These are phyloP conservation scores for Dinocampus coccinellae DNA, from an alignment of 2,888 invertebrate species.

Conservation along the genomic window DNA sequence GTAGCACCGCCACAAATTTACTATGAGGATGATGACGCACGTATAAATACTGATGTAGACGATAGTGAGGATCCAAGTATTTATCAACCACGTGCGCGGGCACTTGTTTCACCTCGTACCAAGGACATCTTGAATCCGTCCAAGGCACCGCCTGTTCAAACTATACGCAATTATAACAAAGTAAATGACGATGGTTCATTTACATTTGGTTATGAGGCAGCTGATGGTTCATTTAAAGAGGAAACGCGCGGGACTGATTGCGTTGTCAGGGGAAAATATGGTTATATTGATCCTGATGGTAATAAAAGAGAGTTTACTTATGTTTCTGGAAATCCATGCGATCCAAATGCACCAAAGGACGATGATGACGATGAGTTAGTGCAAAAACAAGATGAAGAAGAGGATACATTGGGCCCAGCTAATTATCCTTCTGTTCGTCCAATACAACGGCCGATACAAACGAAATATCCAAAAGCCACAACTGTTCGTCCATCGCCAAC, in stretches of 20 bases:
- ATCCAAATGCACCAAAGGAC: conserved; percentile 83
- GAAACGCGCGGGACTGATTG: conserved; percentile 89
- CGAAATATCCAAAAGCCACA: conserved; percentile 66
- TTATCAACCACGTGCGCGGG: conserved; percentile 64
- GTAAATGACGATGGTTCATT: conserved; percentile 87
- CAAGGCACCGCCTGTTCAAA: conserved; percentile 83
- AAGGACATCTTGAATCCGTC: conserved; percentile 72
- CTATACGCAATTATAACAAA: conserved; percentile 86
- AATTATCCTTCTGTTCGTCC: conserved; percentile 75
- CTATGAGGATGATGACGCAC: conserved; percentile 68
- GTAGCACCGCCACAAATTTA: conserved; percentile 67
- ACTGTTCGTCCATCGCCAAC: conserved; percentile 74
- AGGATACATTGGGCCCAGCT: conserved; percentile 73
- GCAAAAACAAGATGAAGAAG: conserved; percentile 72
- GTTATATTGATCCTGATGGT: conserved; percentile 88
- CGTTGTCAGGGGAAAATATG: conserved; percentile 88
- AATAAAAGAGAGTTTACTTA: conserved; percentile 89
- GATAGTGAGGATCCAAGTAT: conserved; percentile 62
- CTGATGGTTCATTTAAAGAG: conserved; percentile 89
- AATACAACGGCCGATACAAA: conserved; percentile 64
- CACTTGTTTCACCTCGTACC: conserved; percentile 68
- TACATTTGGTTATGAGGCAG: conserved; percentile 84
- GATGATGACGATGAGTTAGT: conserved; percentile 72
- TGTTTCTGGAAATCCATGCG: conserved; percentile 88
- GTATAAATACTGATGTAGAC: conserved; percentile 49